Evolutionary conservation across 2,113 vertebrate genomes (phyloP).

Genomic region (Python bivittatus): DNA sequence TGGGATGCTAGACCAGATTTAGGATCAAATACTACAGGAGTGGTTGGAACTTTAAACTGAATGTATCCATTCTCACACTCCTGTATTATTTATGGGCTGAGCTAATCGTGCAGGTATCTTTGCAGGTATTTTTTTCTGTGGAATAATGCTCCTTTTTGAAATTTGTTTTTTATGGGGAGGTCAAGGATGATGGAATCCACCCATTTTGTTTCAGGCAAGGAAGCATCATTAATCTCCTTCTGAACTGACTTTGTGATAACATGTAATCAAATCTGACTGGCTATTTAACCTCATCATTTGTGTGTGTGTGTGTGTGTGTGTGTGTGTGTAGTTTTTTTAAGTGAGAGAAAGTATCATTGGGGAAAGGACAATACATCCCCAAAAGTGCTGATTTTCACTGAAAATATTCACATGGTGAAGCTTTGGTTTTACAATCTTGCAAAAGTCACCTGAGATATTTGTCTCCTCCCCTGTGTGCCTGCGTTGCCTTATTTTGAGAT

Average conservation of each 20-base stretch:
- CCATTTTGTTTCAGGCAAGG: not conserved
- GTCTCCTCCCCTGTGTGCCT: not conserved
- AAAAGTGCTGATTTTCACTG: not conserved
- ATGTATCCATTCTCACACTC: not conserved
- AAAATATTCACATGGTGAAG: not conserved
- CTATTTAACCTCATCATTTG: too few relatives aligned
- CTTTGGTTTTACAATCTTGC: not conserved
- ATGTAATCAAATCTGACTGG: not conserved
- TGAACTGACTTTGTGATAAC: not conserved
- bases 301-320: too few relatives aligned
- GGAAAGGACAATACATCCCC: not conserved
- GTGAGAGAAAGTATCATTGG: not conserved
- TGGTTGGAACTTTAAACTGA: not conserved
- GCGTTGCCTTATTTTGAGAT: not conserved
- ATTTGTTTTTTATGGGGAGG: too few relatives aligned
- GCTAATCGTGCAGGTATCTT: not conserved
- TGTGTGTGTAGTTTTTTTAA: too few relatives aligned
- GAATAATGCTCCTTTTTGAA: not conserved
- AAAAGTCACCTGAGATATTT: not conserved
- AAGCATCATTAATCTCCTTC: not conserved
- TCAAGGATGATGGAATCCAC: not conserved
- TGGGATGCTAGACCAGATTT: not conserved
- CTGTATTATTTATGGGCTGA: not conserved
- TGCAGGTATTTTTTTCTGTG: not conserved
- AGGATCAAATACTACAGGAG: not conserved